Evolutionary conservation across 2,113 vertebrate genomes (phyloP), one percentile per base, ranked within the genome.

Genomic region (Pelusios castaneus): DNA sequence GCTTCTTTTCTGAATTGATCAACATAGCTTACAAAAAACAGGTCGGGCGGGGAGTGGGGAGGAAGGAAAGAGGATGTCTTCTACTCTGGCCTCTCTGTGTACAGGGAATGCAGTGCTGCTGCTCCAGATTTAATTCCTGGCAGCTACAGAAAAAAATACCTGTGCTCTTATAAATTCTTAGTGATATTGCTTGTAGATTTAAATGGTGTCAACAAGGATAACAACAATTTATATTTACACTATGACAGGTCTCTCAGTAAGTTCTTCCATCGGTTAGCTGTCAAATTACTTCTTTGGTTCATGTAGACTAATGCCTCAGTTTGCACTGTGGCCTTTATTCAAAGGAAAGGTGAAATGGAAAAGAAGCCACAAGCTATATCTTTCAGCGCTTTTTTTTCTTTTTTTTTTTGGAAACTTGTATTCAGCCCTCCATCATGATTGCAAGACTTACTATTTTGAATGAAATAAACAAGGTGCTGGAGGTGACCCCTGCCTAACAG

Each of bases 401-500:
- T 58, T 77, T 24, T 70, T 81, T 22, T 76, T 16, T n/a, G 41
- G 63, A 91, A 27, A 22, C 13, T 49, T 84, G 4, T 0, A 2
- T 51, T 89, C 51, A 14, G 6, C 82, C 24, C 51, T 82, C 21
- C 8, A 25, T 84, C 34, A 21, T 2, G 19, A 19, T 85, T 78
- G 77, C 45, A 63, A 25, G 16, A 31, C 43, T 0, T 52, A 63
- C 67, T 84, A 41, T 19, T 73, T 6, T 38, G 41, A 82, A 55
- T 63, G 49, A 84, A 80, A 79, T 54, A 21, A 77, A 49, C 14
- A 34, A 14, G 9, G 45, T 0, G 0, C 11, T 52, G 5, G 2
- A 0, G 0, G 54, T 86, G 56, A 31, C n/a, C 34, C 8, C 4
- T 2, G 6, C 31, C 24, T 25, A 10, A 0, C 5, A 0, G 0